Percentiles rank a stretch among this genome's conserved stretches.
These are phyloP conservation scores for Ficedula albicollis DNA, from an alignment of 2,797 vertebrate genomes.

Conservation along the genomic window DNA sequence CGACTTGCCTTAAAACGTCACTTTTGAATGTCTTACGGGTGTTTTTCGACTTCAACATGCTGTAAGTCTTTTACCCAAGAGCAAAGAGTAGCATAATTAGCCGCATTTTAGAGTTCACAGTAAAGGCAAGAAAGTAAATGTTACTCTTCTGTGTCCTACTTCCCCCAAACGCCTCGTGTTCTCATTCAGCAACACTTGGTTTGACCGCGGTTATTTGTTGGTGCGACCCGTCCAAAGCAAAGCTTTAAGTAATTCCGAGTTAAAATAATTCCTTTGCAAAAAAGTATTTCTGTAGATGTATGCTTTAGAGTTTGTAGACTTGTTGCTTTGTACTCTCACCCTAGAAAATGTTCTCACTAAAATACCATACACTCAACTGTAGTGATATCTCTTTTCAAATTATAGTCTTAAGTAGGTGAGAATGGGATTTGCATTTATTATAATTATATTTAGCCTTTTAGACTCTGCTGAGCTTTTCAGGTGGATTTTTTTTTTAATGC, in stretches of 20 bases:
- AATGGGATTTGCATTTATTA: not conserved
- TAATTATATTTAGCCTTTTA: not conserved
- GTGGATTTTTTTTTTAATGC: not conserved
- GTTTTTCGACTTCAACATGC: not conserved
- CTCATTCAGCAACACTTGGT: not conserved
- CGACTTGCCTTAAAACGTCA: not conserved
- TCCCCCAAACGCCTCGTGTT: not conserved
- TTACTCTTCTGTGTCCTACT: not conserved
- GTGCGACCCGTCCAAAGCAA: not conserved
- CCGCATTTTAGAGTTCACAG: not conserved
- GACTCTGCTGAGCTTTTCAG: not conserved
- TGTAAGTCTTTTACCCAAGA: not conserved
- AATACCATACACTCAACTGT: not conserved
- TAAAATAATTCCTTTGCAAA: not conserved
- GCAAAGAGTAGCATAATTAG: no score
- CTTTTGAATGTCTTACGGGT: not conserved
- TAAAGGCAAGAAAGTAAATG: not conserved
- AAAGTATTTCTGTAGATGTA: not conserved
- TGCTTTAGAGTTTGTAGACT: not conserved
- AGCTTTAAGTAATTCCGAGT: not conserved
- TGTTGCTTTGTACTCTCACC: constrained; percentile 15
- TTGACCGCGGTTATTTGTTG: not conserved
- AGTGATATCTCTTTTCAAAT: not conserved
- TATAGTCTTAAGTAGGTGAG: not conserved
- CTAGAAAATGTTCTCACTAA: not conserved